Conservation (phyloP, 2,113 vertebrate genomes). For the Gorilla gorilla region DNA sequence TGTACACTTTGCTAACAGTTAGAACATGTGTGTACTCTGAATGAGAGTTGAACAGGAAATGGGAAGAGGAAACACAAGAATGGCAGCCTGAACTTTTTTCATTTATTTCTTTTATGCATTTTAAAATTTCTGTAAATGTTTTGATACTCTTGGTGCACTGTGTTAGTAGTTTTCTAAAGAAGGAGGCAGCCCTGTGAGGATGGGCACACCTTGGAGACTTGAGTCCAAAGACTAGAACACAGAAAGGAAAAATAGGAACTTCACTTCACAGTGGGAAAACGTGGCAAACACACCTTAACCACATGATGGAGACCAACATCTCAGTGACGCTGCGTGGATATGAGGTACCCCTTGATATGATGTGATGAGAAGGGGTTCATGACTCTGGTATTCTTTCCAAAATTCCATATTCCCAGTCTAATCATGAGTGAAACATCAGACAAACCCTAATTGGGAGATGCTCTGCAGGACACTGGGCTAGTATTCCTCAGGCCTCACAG, state of each 20-base stretch:
- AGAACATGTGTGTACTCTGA: background rate
- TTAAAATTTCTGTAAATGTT: background rate
- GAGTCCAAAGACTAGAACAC: background rate
- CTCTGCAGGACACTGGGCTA: background rate
- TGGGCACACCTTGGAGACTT: background rate
- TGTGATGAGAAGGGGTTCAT: no score
- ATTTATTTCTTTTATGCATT: background rate
- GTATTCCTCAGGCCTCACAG: background rate
- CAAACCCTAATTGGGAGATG: background rate
- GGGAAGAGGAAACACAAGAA: background rate
- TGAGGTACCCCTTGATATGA: no score
- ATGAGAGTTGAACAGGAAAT: background rate
- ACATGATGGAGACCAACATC: background rate
- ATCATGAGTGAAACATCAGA: background rate
- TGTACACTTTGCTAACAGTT: background rate
- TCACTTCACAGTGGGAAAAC: background rate
- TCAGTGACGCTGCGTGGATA: rapidly evolving
- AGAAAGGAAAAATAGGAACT: background rate
- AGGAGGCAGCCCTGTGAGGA: no score
- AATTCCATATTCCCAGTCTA: background rate
- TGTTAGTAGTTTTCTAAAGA: background rate
- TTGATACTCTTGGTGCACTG: background rate
- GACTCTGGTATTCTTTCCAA: background rate
- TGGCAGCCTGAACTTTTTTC: background rate
- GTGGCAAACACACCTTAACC: no score